phyloP scores from a whole-genome alignment of 2,888 invertebrate species.

The Protophormia terraenovae region DNA sequence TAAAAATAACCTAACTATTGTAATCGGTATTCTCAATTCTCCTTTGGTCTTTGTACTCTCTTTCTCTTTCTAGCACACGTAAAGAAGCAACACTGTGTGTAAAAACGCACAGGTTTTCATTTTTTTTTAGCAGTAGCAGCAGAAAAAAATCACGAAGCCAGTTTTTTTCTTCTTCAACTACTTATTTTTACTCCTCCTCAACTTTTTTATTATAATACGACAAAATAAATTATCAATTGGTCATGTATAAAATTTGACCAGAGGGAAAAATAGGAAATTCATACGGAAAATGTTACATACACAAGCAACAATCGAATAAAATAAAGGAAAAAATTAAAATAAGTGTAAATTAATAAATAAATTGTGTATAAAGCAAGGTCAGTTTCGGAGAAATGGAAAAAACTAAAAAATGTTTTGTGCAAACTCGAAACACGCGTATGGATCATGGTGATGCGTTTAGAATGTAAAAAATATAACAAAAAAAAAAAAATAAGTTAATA shows the following conservation, averaged over 20 bases:
- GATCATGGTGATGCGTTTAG: conserved; percentile 36
- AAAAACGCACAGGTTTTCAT: conserved; percentile 53
- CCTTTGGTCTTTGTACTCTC: neutral
- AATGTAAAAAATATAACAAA: conserved; percentile 36
- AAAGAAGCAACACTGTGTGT: conserved; percentile 44
- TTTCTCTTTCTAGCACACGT: neutral
- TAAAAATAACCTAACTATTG: neutral
- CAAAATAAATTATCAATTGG: conserved; percentile 32
- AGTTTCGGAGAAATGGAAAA: conserved; percentile 51
- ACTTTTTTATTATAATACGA: conserved; percentile 38
- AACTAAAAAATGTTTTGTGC: conserved; percentile 43
- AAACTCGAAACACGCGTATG: conserved; percentile 47
- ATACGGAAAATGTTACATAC: conserved; percentile 3
- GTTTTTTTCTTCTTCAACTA: conserved; percentile 40
- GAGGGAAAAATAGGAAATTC: conserved; percentile 26
- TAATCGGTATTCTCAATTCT: conserved; percentile 33
- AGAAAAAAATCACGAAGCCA: conserved; percentile 54
- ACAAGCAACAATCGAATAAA: neutral
- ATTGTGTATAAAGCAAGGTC: conserved; percentile 64
- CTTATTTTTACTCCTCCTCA: conserved; percentile 37
- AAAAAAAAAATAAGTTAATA: conserved; percentile 6
- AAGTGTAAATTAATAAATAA: conserved; percentile 32
- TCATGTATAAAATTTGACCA: conserved; percentile 25
- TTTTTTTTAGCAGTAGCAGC: conserved; percentile 49
- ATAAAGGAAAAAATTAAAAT: neutral